Base-by-base conservation (phyloP, 2,888 invertebrate species). In the Cyaniris semiargus region DNA sequence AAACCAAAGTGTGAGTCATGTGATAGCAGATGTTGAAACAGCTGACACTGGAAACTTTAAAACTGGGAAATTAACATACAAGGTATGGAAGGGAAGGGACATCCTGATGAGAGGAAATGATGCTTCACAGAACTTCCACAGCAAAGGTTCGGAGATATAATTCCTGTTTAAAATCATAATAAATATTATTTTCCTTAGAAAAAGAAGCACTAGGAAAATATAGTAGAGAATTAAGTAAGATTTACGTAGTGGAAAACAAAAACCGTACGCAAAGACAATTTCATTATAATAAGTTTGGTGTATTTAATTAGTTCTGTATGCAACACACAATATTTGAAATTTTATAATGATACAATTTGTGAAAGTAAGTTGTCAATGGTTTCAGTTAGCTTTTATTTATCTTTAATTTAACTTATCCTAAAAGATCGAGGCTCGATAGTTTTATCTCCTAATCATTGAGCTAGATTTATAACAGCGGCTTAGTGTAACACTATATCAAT, bases 351-450 rank as follows among this genome's bases (percentile, higher is more conserved):
- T 23, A 23, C 23, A 8, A 60, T 23, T 44, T 48, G 74, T 53
- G 48, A 53, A 74, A 74, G 74, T 53, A 44, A 74, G 48, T 53
- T 53, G 53, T 74, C 27, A 74, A 74, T 53, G 27, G 53, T 74
- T 72, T 44, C 44, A 21, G 23, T 31, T 13, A 27, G 23, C 23
- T 23, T 18, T 53, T 48, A 48, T 48, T 66, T 66, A 48, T 27
- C 70, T 34, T 74, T 74, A 74, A 74, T 74, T 27, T 10, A 48
- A 48, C 74, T 74, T 74, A 74, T 53, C 74, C 23, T 21, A 23
- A 72, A 27, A 53, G 74, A 74, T 74, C 3, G 23, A 21, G 23
- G 27, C 5, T 27, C 53, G 48, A 74, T 48, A 48, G 48, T 15
- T 74, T 23, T 74, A 72, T 38, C 71, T 44, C 10, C 13, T 44